phyloP scores from a whole-genome alignment of 2,888 invertebrate species.

The Thera britannica region DNA sequence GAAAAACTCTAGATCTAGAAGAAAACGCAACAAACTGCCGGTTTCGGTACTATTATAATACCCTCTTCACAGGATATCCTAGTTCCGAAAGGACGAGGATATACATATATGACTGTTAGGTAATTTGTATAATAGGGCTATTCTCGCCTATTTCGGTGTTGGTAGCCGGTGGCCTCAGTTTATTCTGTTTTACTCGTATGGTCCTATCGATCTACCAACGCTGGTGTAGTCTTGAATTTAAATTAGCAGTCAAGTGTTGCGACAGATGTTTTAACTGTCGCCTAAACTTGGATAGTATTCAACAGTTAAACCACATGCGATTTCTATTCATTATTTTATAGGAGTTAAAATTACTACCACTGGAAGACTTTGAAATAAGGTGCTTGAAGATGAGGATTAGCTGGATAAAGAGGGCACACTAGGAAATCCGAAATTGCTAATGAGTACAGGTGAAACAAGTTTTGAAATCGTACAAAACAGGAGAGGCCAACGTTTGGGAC shows the following conservation, averaged over 20 bases:
- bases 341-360: background rate
- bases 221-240: slow-evolving; percentile 38
- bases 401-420: background rate
- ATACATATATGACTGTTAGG: background rate
- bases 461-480: too few species aligned
- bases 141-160: background rate
- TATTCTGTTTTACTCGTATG: slow-evolving; percentile 22
- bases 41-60: too few species aligned
- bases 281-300: slow-evolving; percentile 31
- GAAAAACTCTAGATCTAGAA: too few species aligned
- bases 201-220: slow-evolving; percentile 35
- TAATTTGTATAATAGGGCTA: background rate
- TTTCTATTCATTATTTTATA: background rate
- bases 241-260: slow-evolving; percentile 39
- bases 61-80: background rate
- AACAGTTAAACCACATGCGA: background rate
- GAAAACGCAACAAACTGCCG: too few species aligned
- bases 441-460: too few species aligned
- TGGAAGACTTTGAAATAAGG: background rate
- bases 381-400: background rate
- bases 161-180: slow-evolving; percentile 3
- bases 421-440: too few species aligned
- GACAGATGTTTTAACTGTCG: slow-evolving; percentile 34
- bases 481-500: too few species aligned
- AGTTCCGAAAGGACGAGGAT: too few species aligned